phyloP scores from a whole-genome alignment of 1,140 invertebrate species.

The Elymnias hypermnestra region DNA sequence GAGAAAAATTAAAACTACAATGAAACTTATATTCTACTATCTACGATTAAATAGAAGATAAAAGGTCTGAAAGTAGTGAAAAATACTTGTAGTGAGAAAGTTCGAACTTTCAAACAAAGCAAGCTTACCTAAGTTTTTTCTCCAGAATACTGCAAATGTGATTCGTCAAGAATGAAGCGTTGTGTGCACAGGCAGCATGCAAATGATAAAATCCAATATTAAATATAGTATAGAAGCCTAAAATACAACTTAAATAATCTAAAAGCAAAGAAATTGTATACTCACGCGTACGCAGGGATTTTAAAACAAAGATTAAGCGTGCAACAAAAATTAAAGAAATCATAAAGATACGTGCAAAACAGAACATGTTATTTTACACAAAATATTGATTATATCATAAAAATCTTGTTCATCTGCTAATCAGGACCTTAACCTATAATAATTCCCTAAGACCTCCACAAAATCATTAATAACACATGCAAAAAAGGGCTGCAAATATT shows the following conservation, averaged over 20 bases:
- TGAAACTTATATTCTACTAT: too few relatives aligned
- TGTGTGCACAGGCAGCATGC: conserved; percentile 73
- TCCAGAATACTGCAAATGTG: conserved; percentile 83
- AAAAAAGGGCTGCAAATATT: too few relatives aligned
- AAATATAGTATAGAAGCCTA: conserved; percentile 51
- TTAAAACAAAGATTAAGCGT: conserved; percentile 30
- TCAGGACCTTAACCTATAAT: too few relatives aligned
- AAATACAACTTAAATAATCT: conserved; percentile 11
- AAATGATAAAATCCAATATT: conserved; percentile 69
- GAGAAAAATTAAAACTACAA: too few relatives aligned
- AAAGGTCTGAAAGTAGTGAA: too few relatives aligned
- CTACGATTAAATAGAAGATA: too few relatives aligned
- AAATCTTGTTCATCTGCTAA: too few relatives aligned
- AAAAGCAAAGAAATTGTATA: conserved; percentile 22
- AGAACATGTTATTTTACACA: not conserved
- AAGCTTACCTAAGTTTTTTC: conserved; percentile 86
- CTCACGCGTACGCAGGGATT: conserved; percentile 24
- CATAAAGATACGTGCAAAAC: conserved; percentile 13
- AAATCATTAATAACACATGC: too few relatives aligned
- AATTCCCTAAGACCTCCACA: too few relatives aligned
- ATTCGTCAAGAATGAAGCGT: conserved; percentile 72
- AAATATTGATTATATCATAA: too few relatives aligned
- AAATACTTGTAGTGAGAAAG: too few relatives aligned
- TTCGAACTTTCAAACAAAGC: conserved; percentile 25
- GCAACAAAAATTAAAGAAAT: conserved; percentile 28